Conservation (phyloP, 2,888 invertebrate species). For the Meiosimyza platycephala region DNA sequence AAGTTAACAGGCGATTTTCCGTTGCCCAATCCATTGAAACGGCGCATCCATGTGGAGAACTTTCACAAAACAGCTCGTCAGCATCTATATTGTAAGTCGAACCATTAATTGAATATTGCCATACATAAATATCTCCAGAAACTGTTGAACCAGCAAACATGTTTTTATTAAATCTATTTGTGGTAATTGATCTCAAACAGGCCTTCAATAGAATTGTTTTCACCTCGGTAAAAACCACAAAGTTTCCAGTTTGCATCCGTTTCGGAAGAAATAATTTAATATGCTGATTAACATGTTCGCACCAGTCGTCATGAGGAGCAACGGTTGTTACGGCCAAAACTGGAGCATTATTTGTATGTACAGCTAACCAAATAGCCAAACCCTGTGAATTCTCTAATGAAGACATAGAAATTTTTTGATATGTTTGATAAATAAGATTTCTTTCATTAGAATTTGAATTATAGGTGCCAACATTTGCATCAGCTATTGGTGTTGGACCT, state of each 20-base stretch:
- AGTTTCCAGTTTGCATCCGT: slow-evolving; percentile 53
- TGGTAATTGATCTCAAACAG: slow-evolving; percentile 58
- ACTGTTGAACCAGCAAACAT: slow-evolving; percentile 64
- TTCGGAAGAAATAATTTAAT: slow-evolving; percentile 60
- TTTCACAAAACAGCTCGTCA: slow-evolving; percentile 55
- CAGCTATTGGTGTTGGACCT: slow-evolving; percentile 56
- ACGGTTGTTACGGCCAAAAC: slow-evolving; percentile 58
- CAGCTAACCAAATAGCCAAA: slow-evolving; percentile 62
- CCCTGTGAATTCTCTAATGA: slow-evolving; percentile 54
- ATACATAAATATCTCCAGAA: slow-evolving; percentile 63
- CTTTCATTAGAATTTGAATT: slow-evolving; percentile 43
- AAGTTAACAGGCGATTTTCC: slow-evolving; percentile 57
- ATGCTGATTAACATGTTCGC: slow-evolving; percentile 62
- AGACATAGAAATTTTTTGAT: slow-evolving; percentile 57
- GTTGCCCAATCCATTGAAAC: slow-evolving; percentile 62
- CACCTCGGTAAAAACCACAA: slow-evolving; percentile 57
- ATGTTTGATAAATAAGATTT: slow-evolving; percentile 53
- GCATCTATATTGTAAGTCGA: slow-evolving; percentile 48
- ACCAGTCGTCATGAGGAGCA: slow-evolving; percentile 63
- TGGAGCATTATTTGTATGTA: slow-evolving; percentile 64
- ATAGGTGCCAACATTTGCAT: slow-evolving; percentile 36
- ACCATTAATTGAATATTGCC: slow-evolving; percentile 54
- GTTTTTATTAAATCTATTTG: slow-evolving; percentile 62
- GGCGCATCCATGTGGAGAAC: slow-evolving; percentile 57
- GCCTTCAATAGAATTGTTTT: slow-evolving; percentile 60